A percentile compares a stretch with the other conserved stretches of the same genome.
Conservation (phyloP, 2,797 vertebrate genomes). For the Sebastolobus alascanus region DNA sequence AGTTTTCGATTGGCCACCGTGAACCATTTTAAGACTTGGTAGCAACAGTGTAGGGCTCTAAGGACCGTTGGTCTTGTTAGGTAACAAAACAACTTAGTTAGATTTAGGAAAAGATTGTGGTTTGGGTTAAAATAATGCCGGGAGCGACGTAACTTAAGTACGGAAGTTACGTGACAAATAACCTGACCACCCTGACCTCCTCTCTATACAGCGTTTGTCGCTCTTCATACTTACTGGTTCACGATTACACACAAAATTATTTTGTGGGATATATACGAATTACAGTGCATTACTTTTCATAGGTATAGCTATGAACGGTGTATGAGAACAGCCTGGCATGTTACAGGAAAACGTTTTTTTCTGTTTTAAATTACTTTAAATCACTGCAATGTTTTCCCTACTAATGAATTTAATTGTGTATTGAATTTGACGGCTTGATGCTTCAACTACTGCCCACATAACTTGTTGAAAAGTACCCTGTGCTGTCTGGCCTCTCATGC, state of each 20-base stretch:
- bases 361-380: not conserved
- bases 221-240: fast-evolving
- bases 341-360: not conserved
- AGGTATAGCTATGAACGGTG: too few species aligned
- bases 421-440: not conserved
- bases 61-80: not conserved
- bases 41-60: not conserved
- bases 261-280: too few species aligned
- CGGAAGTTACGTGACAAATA: too few species aligned
- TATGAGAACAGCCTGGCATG: too few species aligned
- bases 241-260: too few species aligned
- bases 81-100: too few species aligned
- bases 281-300: fast-evolving
- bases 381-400: not conserved
- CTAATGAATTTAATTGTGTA: not conserved
- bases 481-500: conserved; percentile 25
- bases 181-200: too few species aligned
- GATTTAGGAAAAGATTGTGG: too few species aligned
- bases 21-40: not conserved
- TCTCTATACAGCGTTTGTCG: too few species aligned
- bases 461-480: conserved; percentile 24
- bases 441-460: conserved; percentile 18
- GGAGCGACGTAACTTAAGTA: too few species aligned
- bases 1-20: not conserved
- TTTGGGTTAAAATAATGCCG: too few species aligned